Base-by-base conservation (phyloP, 2,797 vertebrate genomes). In the Manis crassicaudata region DNA sequence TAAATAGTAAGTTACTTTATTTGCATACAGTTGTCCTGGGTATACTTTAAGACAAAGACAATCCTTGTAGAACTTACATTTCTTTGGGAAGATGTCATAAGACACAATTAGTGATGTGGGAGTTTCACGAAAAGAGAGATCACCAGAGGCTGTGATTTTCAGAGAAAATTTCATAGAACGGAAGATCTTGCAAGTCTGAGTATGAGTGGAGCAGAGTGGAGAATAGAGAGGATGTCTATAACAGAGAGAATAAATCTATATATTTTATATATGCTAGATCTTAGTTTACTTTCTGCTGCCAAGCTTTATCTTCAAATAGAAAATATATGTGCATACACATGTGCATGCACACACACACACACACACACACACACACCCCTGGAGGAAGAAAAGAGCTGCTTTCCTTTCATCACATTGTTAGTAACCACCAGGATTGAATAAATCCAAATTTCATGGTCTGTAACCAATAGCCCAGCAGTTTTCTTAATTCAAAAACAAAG, bases 401-500 rank as follows among this genome's bases (percentile, higher is more conserved):
- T 50, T 77, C 17, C 50, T 6, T 32, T 60, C 35, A 40, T 89
- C 23, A n/a, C 21, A 3, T 18, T 67, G 13, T 56, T 43, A 58
- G 60, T 72, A 72, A 86, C 16, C 6, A 52, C 2, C 16, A 43
- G 5, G 7, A 35, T 1, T 32, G 32, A 73, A 63, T 73, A 67
- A 88, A 52, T 37, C 12, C 10, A 29, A 1, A 91, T 40, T 54
- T 85, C 27, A 35, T 60, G 54, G 52, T 60, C 35, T 56, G 2
- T 72, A 68, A 58, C 35, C 83, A 7, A 18, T 40, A 23, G 12
- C 2, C 65, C 13, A 32, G 40, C 16, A 50, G 29, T 65, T 87
- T 91, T 89, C 60, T 80, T 67, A 58, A 75, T 72, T 92, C 60
- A 58, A 76, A 94, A 87, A 37, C 20, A 89, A 75, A 80, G 77